Evolutionary conservation across 2,113 vertebrate genomes (phyloP).

Genomic region (Pseudonaja textilis): DNA sequence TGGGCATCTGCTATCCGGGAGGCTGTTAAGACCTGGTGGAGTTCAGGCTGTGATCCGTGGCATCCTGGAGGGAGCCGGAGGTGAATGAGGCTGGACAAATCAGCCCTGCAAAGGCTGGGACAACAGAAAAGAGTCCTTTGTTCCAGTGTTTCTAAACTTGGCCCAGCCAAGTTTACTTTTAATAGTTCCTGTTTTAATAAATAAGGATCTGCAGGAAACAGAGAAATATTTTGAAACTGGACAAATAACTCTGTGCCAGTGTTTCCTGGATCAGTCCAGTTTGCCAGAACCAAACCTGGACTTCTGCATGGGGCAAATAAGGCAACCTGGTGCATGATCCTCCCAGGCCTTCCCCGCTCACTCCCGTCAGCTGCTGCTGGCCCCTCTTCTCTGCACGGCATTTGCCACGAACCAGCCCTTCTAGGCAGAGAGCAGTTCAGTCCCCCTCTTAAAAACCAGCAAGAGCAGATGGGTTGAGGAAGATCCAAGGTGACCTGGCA

Average conservation of each 20-base stretch:
- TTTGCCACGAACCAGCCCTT: neutral
- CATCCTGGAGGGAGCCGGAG: conserved; percentile 82
- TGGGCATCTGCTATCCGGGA: conserved; percentile 87
- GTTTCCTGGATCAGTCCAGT: neutral
- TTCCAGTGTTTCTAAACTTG: neutral
- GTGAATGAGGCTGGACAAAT: conserved; percentile 63
- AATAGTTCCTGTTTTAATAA: neutral
- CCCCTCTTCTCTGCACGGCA: neutral
- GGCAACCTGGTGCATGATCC: neutral
- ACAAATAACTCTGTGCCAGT: neutral
- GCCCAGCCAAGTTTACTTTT: neutral
- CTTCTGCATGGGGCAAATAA: neutral
- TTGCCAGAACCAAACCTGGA: neutral
- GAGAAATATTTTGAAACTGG: neutral
- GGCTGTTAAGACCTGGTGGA: conserved; percentile 81
- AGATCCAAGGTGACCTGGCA: neutral
- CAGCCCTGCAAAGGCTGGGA: neutral
- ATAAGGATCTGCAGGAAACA: neutral
- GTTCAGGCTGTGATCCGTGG: conserved; percentile 89
- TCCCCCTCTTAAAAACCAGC: neutral
- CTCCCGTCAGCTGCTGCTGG: neutral
- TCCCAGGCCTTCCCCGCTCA: neutral
- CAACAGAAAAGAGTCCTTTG: neutral
- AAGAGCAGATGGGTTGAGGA: neutral
- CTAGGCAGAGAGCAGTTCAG: neutral